Conservation (phyloP, 1,140 invertebrate species). For the Psix sp. region DNA sequence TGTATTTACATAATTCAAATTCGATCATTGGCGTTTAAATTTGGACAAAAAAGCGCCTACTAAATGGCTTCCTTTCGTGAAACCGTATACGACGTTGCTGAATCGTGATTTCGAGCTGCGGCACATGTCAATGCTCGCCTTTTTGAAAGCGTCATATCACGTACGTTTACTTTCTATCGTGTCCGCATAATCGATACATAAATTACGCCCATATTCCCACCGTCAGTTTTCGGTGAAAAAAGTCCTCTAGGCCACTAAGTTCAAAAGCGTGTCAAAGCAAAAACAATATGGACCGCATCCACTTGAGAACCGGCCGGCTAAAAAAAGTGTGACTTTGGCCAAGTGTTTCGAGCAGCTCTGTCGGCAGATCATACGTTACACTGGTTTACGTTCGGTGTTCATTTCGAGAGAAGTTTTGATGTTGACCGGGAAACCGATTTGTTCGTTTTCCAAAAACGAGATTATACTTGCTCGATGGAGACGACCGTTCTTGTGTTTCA, state of each 20-base stretch:
- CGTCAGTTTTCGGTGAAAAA: constrained; percentile 25
- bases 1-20: constrained; percentile 29
- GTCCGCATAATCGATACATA: constrained; percentile 21
- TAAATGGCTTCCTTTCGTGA: constrained; percentile 3
- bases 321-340: constrained; percentile 52
- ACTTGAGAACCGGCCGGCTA: constrained; percentile 37
- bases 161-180: constrained; percentile 13
- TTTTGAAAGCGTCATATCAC: constrained; percentile 17
- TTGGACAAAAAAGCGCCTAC: background rate
- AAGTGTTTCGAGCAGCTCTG: constrained; percentile 25
- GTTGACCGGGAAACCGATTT: constrained; percentile 50
- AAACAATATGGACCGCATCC: constrained; percentile 29
- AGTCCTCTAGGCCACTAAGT: constrained; percentile 15
- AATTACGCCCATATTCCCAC: constrained; percentile 27
- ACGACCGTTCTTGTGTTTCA: constrained; percentile 55
- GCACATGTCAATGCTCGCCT: constrained; percentile 28
- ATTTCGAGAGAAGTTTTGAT: constrained; percentile 40
- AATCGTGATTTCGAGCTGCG: constrained; percentile 6
- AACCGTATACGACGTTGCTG: constrained; percentile 7
- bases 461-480: constrained; percentile 36
- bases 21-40: constrained; percentile 9
- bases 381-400: constrained; percentile 29
- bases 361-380: constrained; percentile 20
- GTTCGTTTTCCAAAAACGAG: constrained; percentile 55
- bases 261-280: constrained; percentile 31